Evolutionary conservation across 92 coral and sea anemone genomes (phyloP).

Genomic region (Zoanthus gigantus): DNA sequence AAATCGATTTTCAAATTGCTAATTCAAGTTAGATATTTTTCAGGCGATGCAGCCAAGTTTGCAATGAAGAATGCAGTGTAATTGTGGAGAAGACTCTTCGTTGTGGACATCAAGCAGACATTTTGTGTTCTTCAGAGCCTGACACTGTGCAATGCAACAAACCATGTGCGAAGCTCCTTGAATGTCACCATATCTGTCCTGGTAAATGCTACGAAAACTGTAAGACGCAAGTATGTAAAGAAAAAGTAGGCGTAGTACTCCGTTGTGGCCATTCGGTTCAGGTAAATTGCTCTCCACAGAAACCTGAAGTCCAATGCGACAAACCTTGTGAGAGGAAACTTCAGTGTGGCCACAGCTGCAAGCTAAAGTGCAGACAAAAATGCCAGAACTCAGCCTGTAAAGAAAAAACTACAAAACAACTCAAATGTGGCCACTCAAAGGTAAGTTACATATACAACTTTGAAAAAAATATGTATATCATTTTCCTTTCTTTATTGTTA

Average conservation of each 20-base stretch:
- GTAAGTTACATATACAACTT: background rate
- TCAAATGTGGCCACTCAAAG: conserved; percentile 44
- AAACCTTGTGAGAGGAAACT: conserved; percentile 38
- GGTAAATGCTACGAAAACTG: conserved; percentile 52
- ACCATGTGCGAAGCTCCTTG: conserved; percentile 47
- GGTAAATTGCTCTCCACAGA: conserved; percentile 51
- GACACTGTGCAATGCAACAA: conserved; percentile 11
- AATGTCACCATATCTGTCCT: conserved; percentile 63
- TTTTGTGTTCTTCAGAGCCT: conserved; percentile 45
- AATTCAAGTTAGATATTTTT: background rate
- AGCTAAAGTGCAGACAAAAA: conserved; percentile 53
- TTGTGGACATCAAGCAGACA: background rate
- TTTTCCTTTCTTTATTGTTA: no score
- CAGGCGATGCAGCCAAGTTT: conserved; percentile 36
- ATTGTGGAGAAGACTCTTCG: conserved; percentile 22
- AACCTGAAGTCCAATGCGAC: conserved; percentile 26
- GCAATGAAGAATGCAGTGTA: conserved; percentile 10
- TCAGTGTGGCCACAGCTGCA: conserved; percentile 62
- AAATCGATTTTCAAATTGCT: no score
- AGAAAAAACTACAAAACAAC: conserved; percentile 16
- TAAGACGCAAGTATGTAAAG: conserved; percentile 48
- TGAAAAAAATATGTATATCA: no score
- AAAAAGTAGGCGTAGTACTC: conserved; percentile 25
- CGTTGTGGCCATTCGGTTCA: conserved; percentile 64
- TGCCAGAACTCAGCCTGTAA: conserved; percentile 46